Evolutionary conservation across 2,113 vertebrate species (phyloP).

Genomic region (Calonectris borealis): DNA sequence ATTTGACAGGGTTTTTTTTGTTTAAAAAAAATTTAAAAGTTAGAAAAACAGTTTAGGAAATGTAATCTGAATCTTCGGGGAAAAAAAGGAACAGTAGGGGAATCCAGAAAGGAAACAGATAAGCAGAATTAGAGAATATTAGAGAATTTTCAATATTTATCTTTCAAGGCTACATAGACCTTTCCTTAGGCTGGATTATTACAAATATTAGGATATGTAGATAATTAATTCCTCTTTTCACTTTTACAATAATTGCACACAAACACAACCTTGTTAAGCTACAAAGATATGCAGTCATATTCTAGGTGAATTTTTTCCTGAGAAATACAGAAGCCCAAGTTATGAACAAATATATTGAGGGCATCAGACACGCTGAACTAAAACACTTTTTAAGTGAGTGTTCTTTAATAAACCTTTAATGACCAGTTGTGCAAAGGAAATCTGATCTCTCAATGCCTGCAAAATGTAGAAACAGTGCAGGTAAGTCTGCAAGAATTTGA

Average conservation of each 20-base stretch:
- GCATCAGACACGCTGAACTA: background rate
- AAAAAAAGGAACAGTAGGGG: rapidly evolving
- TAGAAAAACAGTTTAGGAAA: background rate
- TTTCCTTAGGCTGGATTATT: background rate
- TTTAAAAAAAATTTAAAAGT: background rate
- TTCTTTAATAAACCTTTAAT: background rate
- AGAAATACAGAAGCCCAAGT: background rate
- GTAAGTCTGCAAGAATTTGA: background rate
- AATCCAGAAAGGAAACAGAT: background rate
- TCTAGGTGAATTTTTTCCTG: background rate
- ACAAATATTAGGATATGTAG: background rate
- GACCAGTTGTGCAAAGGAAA: background rate
- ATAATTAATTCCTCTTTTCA: background rate
- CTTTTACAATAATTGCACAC: background rate
- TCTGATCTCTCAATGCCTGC: background rate
- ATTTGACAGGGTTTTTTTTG: background rate
- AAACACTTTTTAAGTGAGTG: rapidly evolving
- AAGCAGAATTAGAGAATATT: background rate
- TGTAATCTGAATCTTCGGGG: background rate
- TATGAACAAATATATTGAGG: background rate
- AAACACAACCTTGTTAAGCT: background rate
- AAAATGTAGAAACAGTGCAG: background rate
- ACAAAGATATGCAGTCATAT: background rate
- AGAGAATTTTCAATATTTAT: background rate
- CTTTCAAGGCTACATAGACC: background rate